Base-by-base conservation (phyloP, 2,113 vertebrate species). In the Bubalus kerabau region DNA sequence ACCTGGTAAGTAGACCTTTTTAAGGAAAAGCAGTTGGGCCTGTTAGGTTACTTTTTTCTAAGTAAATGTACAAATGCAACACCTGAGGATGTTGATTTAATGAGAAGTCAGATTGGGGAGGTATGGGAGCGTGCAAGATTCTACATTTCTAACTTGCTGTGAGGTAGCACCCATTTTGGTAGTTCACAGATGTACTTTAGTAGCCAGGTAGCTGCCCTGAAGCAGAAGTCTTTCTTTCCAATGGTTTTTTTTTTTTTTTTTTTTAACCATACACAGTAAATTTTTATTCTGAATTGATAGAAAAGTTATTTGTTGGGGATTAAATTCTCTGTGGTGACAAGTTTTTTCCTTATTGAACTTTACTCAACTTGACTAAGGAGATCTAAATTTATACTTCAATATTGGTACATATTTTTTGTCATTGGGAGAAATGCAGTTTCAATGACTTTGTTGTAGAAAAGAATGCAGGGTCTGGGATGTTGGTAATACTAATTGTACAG, bases 11-110 rank as follows among this genome's bases (percentile, higher is more conserved):
- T 23, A 90, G 62, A 32, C 56, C 46, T 90, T 93, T 92, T 64
- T 57, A 90, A 57, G 64, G 46, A 85, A 90, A 90, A 90, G 48
- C 56, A 85, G 15, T 76, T 83, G 81, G 36, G 16, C 36, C 64
- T 93, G 17, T 36, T 90, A 36, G 62, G 46, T 90, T 87, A 92
- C 50, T 23, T 76, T 96, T 93, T 94, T 86, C 48, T 96, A 64
- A 6, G 21, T 30, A 64, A 57, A 82, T 62, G 46, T 60, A 30
- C 52, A 87, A 81, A 57, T 87, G 82, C 40, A 54, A 12, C 57
- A 87, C 82, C 13, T 71, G 50, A 21, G 26, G 21, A 59, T 86
- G 4, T 91, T 94, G 14, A 32, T 90, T 64, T 50, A 86, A 91
- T 80, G 50, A 80, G 60, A 56, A 78, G 16, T 86, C 64, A 71